Conservation (phyloP, 2,888 invertebrate species). For the Rapana venosa region DNA sequence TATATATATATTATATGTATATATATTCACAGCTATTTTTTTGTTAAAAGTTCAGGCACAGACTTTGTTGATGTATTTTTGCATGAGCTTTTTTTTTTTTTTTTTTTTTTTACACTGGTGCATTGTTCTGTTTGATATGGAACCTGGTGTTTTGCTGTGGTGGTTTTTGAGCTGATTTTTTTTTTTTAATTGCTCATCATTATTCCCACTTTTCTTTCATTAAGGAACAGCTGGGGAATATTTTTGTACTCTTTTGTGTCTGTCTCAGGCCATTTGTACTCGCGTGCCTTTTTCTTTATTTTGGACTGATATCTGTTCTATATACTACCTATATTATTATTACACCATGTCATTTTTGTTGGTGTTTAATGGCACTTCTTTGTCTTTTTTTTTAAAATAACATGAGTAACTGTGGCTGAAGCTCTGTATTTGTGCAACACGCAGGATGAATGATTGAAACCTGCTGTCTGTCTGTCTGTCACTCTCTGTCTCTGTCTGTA, state of each 20-base stretch:
- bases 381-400: constrained; percentile 1
- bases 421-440: not conserved
- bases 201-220: not conserved
- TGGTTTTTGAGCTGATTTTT: not conserved
- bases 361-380: not conserved
- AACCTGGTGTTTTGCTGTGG: constrained; percentile 13
- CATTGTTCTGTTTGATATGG: not conserved
- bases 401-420: not conserved
- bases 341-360: not conserved
- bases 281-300: not conserved
- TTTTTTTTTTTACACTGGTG: not conserved
- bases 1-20: too few relatives aligned
- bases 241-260: not conserved
- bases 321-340: not conserved
- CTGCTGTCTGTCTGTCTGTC: not conserved
- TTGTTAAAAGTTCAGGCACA: not conserved
- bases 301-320: not conserved
- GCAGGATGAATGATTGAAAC: not conserved
- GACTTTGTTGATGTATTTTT: not conserved
- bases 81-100: not conserved
- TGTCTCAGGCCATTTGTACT: not conserved
- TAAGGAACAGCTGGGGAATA: not conserved
- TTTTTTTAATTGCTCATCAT: not conserved
- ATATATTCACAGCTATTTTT: too few relatives aligned
- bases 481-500: not conserved